These are phyloP conservation scores for Drosophila tanythrix DNA, from an alignment of 2,888 invertebrate genomes.

Conservation along the genomic window DNA sequence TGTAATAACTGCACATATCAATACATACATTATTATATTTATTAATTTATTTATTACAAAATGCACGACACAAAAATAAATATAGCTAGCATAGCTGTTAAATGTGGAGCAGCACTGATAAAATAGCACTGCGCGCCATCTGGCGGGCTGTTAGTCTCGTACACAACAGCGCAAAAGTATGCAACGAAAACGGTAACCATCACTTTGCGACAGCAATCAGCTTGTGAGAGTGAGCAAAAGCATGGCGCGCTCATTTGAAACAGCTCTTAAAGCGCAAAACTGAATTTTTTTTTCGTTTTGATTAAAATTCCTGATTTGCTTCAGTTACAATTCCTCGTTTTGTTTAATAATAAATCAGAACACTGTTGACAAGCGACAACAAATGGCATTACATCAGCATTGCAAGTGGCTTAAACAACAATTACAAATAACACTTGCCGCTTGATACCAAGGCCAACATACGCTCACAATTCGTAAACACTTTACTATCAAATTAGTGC, in stretches of 20 bases:
- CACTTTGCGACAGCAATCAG: conserved; percentile 32
- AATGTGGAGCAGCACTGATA: conserved; percentile 25
- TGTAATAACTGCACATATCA: background rate
- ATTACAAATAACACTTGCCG: background rate
- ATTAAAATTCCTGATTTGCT: background rate
- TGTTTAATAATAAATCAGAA: background rate
- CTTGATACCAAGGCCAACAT: conserved; percentile 21
- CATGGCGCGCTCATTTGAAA: conserved; percentile 20
- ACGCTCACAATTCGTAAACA: conserved; percentile 5
- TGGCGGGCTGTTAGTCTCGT: conserved; percentile 22
- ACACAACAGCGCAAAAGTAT: conserved; percentile 61
- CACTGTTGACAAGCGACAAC: background rate
- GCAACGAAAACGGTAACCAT: conserved; percentile 43
- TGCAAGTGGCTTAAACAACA: background rate
- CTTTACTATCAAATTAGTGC: conserved; percentile 9
- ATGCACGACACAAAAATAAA: background rate
- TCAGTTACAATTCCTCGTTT: background rate
- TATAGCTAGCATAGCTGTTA: conserved; percentile 2
- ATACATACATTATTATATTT: background rate
- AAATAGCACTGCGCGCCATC: conserved; percentile 12
- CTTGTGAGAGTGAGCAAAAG: conserved; percentile 41
- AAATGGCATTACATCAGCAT: background rate
- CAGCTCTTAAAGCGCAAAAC: background rate
- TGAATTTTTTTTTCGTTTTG: background rate
- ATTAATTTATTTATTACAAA: background rate